phyloP scores from a whole-genome alignment of 2,888 invertebrate genomes.

The Neuroscelio doddi region DNA sequence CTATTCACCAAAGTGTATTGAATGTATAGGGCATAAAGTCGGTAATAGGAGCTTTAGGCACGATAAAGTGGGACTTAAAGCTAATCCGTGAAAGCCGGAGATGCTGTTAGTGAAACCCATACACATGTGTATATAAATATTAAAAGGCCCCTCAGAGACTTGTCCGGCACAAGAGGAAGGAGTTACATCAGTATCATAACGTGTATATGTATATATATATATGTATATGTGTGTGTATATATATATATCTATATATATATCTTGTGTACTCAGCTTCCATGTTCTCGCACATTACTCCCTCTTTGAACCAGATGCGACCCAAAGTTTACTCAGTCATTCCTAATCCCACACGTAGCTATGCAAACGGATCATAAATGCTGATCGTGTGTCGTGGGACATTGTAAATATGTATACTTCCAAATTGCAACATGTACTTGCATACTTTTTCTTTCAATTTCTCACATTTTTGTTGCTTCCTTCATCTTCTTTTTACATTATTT shows the following conservation, averaged over 20 bases:
- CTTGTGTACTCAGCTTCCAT: constrained; percentile 33
- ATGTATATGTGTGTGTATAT: too few species aligned
- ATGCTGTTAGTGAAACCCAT: constrained; percentile 34
- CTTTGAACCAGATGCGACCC: constrained; percentile 59
- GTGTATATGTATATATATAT: too few species aligned
- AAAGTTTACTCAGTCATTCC: constrained; percentile 53
- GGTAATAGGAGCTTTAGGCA: constrained; percentile 56
- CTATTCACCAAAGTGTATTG: constrained; percentile 37
- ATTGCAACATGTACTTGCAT: constrained; percentile 16
- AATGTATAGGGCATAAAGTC: constrained; percentile 36
- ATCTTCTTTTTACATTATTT: too few species aligned
- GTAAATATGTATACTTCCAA: constrained; percentile 21
- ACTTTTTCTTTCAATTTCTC: too few species aligned
- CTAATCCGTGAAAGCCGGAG: constrained; percentile 53
- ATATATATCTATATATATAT: too few species aligned
- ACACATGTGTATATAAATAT: constrained; percentile 31
- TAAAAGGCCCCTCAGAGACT: constrained; percentile 21
- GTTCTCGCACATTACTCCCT: constrained; percentile 55
- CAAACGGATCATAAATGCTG: constrained; percentile 29
- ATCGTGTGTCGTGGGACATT: constrained; percentile 19
- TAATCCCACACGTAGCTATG: constrained; percentile 49
- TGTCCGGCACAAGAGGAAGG: constrained; percentile 21
- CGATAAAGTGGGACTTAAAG: constrained; percentile 60
- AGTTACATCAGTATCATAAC: constrained; percentile 14
- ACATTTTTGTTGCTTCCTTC: too few species aligned